Evolutionary conservation across 2,113 vertebrate genomes (phyloP).

Genomic region (Corydoras maculifer): DNA sequence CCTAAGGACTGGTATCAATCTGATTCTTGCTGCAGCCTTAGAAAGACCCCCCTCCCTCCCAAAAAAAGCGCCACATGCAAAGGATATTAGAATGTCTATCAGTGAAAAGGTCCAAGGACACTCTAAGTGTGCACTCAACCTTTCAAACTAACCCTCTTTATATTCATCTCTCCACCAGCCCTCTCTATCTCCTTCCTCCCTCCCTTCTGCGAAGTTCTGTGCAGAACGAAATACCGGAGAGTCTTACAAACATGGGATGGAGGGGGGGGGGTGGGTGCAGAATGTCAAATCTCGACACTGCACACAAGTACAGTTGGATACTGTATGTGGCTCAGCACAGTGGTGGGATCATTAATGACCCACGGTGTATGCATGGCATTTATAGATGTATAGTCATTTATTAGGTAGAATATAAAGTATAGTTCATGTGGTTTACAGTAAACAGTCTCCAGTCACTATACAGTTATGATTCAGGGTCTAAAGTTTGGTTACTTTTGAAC

Average conservation of each 20-base stretch:
- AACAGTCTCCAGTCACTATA: too few species aligned
- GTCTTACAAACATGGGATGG: constrained; percentile 70
- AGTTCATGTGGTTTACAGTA: too few species aligned
- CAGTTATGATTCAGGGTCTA: too few species aligned
- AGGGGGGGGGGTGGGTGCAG: constrained; percentile 37
- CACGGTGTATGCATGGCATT: too few species aligned
- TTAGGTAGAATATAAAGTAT: too few species aligned
- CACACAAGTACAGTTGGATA: too few species aligned
- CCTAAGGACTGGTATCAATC: constrained; percentile 9
- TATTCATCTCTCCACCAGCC: constrained; percentile 36
- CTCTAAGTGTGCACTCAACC: background rate
- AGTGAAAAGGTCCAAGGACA: background rate
- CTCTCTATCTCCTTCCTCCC: constrained; percentile 32
- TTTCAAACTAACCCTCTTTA: constrained; percentile 11
- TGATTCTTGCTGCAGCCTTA: constrained; percentile 3
- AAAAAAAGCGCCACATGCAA: background rate
- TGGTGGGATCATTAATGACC: too few species aligned
- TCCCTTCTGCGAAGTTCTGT: constrained; percentile 47
- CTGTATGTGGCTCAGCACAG: too few species aligned
- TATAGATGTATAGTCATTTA: too few species aligned
- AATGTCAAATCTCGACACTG: constrained; percentile 53
- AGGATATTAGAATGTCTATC: constrained; percentile 7
- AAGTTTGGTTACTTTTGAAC: constrained; percentile 11
- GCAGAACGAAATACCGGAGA: constrained; percentile 58
- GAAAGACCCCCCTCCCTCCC: background rate